Percentiles rank a stretch among this genome's conserved stretches.
Conservation (phyloP, 2,113 vertebrate species). For the Poeciliopsis prolifica region DNA sequence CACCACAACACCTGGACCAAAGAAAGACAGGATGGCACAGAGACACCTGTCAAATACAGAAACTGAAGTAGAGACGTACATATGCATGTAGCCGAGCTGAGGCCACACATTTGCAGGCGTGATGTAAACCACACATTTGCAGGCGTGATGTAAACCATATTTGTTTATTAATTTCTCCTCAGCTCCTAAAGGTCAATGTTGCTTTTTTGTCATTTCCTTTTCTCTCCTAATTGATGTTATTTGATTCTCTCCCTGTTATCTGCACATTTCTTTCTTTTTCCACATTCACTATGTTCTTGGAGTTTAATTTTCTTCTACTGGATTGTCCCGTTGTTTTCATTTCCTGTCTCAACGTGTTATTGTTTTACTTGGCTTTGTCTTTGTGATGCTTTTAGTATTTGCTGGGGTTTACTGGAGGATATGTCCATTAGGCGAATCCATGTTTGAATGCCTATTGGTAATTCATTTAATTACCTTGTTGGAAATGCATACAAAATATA, state of each 20-base stretch:
- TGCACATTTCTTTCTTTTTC: constrained; percentile 4
- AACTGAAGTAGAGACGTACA: constrained; percentile 15
- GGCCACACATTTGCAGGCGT: constrained; percentile 10
- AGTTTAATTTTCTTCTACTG: background rate
- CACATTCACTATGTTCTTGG: background rate
- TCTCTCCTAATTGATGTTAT: constrained; percentile 56
- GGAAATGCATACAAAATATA: background rate
- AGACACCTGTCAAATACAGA: constrained; percentile 59
- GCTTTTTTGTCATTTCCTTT: constrained; percentile 46
- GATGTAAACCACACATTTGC: constrained; percentile 19
- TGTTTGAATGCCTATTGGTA: background rate
- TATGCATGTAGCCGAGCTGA: background rate
- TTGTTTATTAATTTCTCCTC: constrained; percentile 65
- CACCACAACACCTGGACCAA: constrained; percentile 66
- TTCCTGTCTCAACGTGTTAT: background rate
- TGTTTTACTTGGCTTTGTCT: background rate
- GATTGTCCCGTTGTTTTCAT: background rate
- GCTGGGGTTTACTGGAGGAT: background rate
- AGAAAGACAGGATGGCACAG: constrained; percentile 55
- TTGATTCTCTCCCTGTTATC: constrained; percentile 14
- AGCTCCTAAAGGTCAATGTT: constrained; percentile 69
- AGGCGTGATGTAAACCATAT: constrained; percentile 40
- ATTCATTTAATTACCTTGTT: background rate
- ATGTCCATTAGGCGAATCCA: background rate
- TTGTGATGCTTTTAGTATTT: background rate